These are phyloP conservation scores for Microplitis manilae DNA, from an alignment of 2,888 invertebrate species.

Conservation along the genomic window DNA sequence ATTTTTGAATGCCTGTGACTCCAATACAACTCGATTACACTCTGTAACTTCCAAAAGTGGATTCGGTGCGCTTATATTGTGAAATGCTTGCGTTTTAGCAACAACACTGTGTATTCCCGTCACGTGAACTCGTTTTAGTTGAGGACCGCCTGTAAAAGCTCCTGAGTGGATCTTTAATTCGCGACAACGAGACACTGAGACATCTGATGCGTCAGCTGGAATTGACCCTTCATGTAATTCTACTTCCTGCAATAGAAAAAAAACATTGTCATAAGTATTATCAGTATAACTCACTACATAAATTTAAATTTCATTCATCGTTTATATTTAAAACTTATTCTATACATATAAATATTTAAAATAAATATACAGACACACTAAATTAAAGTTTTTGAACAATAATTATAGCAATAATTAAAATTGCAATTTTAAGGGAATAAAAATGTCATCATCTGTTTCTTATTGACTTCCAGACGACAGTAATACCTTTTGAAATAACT, in stretches of 20 bases:
- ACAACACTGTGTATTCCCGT: constrained; percentile 74
- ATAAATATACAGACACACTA: too few species aligned
- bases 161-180: constrained; percentile 74
- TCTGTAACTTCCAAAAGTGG: constrained; percentile 76
- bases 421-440: constrained; percentile 36
- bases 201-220: constrained; percentile 75
- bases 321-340: not conserved
- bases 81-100: constrained; percentile 76
- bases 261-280: not conserved
- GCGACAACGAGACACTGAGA: constrained; percentile 75
- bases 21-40: constrained; percentile 76
- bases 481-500: constrained; percentile 55
- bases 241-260: constrained; percentile 60
- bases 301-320: constrained; percentile 19
- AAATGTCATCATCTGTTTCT: constrained; percentile 43
- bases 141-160: constrained; percentile 75
- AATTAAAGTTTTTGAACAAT: constrained; percentile 28
- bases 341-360: too few species aligned
- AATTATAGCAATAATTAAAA: not conserved
- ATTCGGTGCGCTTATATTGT: constrained; percentile 76
- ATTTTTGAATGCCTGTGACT: constrained; percentile 78
- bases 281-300: constrained; percentile 2
- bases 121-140: constrained; percentile 75
- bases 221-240: constrained; percentile 73
- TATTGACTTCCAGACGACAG: constrained; percentile 53